Evolutionary conservation across 2,888 invertebrate genomes (phyloP).

Genomic region (Amblyteles armatorius): DNA sequence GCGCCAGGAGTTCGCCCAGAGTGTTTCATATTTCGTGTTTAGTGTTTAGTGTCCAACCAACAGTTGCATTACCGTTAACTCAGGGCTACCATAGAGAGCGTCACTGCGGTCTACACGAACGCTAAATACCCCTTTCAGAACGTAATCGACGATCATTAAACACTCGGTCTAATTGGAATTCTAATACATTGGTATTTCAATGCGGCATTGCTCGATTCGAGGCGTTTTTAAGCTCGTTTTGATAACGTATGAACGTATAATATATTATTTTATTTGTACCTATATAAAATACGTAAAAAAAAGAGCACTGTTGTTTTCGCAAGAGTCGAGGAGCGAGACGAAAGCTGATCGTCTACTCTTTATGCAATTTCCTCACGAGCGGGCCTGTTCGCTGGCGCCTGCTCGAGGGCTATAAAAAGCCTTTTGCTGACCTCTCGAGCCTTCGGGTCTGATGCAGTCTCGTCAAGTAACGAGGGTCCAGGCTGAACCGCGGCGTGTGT

Average conservation of each 20-base stretch:
- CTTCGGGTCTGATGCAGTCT: slow-evolving; percentile 13
- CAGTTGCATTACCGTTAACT: slow-evolving; percentile 23
- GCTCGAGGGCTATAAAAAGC: slow-evolving; percentile 4
- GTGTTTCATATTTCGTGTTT: slow-evolving; percentile 31
- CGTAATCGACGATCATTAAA: slow-evolving; percentile 63
- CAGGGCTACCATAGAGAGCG: neutral
- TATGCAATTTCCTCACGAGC: slow-evolving; percentile 25
- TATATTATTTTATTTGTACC: too few species aligned
- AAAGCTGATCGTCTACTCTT: slow-evolving; percentile 2
- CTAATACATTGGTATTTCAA: slow-evolving; percentile 55
- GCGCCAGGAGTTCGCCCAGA: slow-evolving; percentile 14
- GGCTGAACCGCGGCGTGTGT: slow-evolving; percentile 8
- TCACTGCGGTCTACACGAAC: slow-evolving; percentile 10
- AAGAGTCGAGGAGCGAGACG: neutral
- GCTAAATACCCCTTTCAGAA: slow-evolving; percentile 53
- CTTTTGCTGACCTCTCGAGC: slow-evolving; percentile 45
- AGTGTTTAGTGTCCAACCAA: neutral
- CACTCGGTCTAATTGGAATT: slow-evolving; percentile 61
- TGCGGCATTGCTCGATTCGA: slow-evolving; percentile 27
- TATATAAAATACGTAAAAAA: too few species aligned
- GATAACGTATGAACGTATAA: neutral
- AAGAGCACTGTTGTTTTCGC: neutral
- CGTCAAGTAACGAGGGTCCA: slow-evolving; percentile 33
- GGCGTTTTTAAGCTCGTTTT: slow-evolving; percentile 21
- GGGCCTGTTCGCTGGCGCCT: slow-evolving; percentile 42